Evolutionary conservation across 2,888 invertebrate species (phyloP).

Genomic region (Macroteleia sp.): DNA sequence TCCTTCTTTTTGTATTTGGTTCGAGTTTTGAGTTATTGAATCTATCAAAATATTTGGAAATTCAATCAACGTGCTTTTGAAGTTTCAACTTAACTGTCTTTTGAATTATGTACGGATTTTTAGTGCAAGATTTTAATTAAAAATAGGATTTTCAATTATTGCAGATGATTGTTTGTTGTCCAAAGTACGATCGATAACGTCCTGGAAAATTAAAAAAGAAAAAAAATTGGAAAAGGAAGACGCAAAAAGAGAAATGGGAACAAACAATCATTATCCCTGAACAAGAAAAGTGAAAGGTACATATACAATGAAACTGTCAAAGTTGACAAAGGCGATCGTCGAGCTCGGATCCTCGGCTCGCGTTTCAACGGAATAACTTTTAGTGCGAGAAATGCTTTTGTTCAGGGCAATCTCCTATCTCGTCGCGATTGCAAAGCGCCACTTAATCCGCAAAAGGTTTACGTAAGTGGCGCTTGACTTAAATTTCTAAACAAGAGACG

Average conservation of each 20-base stretch:
- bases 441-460: conserved; percentile 55
- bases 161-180: background rate
- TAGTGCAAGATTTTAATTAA: too few species aligned
- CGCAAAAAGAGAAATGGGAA: background rate
- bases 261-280: conserved; percentile 26
- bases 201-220: conserved; percentile 7
- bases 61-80: too few species aligned
- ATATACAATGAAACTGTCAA: conserved; percentile 52
- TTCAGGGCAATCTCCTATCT: conserved; percentile 52
- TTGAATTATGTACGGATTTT: too few species aligned
- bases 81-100: too few species aligned
- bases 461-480: conserved; percentile 57
- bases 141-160: too few species aligned
- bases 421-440: conserved; percentile 57
- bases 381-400: conserved; percentile 37
- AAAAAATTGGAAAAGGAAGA: conserved; percentile 5
- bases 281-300: conserved; percentile 42
- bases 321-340: conserved; percentile 52
- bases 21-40: too few species aligned
- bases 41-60: too few species aligned
- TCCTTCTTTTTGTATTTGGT: too few species aligned
- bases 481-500: conserved; percentile 45
- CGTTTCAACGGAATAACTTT: conserved; percentile 44
- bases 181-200: conserved; percentile 17
- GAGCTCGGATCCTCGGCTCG: conserved; percentile 21